Percentiles rank a stretch among this genome's conserved stretches.
Conservation (phyloP, 2,113 vertebrate genomes). For the Ictidomys tridecemlineatus region DNA sequence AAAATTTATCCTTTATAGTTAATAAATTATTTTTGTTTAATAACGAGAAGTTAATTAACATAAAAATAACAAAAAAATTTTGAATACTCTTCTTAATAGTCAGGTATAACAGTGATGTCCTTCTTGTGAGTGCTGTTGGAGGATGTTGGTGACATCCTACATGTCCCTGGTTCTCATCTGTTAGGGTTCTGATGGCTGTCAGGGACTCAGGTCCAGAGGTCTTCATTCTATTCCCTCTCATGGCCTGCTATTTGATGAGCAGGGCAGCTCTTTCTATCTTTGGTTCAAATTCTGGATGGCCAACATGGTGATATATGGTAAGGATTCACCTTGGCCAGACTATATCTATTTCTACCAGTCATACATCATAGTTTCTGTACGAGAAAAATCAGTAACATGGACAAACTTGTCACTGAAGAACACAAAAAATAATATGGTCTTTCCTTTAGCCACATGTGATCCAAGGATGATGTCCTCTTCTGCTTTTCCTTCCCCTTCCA, state of each 20-base stretch:
- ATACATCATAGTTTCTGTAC: slow-evolving; percentile 95
- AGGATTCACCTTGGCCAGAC: slow-evolving; percentile 94
- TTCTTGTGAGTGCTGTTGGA: slow-evolving; percentile 95
- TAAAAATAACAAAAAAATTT: too few species aligned
- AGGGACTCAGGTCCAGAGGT: slow-evolving; percentile 93
- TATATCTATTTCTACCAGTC: slow-evolving; percentile 95
- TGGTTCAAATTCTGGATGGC: slow-evolving; percentile 94
- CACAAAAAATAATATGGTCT: slow-evolving; percentile 95
- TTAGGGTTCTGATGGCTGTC: slow-evolving; percentile 93
- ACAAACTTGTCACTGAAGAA: slow-evolving; percentile 96
- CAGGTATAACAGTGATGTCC: slow-evolving; percentile 90
- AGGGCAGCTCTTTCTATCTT: slow-evolving; percentile 93
- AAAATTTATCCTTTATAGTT: neutral
- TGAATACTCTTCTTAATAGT: too few species aligned
- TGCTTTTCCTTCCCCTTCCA: slow-evolving; percentile 97
- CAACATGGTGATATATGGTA: slow-evolving; percentile 94
- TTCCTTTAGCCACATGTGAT: slow-evolving; percentile 93
- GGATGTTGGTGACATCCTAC: slow-evolving; percentile 95
- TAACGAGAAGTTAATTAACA: too few species aligned
- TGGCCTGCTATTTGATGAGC: slow-evolving; percentile 94
- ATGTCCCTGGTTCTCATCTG: slow-evolving; percentile 95
- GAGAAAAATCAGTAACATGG: slow-evolving; percentile 93
- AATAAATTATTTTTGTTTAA: too few species aligned
- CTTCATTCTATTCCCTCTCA: slow-evolving; percentile 95
- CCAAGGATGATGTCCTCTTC: slow-evolving; percentile 96